phyloP scores from a whole-genome alignment of 1,140 invertebrate species.

The Thrips palmi region DNA sequence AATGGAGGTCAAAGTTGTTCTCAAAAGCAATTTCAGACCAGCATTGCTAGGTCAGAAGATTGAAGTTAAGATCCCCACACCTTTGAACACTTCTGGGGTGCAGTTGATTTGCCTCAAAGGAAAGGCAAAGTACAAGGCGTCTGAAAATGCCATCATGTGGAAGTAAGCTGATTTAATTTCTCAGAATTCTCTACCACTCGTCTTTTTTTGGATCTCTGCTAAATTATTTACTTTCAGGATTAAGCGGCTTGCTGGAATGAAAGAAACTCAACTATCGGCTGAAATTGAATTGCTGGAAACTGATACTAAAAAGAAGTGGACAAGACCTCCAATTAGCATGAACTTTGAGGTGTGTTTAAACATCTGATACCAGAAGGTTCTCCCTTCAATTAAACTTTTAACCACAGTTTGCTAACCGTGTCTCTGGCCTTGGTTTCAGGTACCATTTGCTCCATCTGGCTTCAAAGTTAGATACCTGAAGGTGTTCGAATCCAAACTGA shows the following conservation, averaged over 20 bases:
- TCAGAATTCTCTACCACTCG: conserved; percentile 9
- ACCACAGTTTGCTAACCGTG: not conserved
- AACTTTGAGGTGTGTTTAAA: conserved; percentile 94
- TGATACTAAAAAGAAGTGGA: conserved; percentile 99
- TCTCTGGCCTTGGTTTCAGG: conserved; percentile 31
- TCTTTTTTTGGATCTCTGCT: too few species aligned
- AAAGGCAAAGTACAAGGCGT: conserved; percentile 99
- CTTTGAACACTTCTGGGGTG: conserved; percentile 95
- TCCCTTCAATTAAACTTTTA: not conserved
- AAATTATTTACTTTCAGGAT: conserved; percentile 47
- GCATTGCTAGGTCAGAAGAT: conserved; percentile 97
- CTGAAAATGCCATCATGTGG: conserved; percentile 99
- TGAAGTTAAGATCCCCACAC: conserved; percentile 97
- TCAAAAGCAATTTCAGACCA: conserved; percentile 99
- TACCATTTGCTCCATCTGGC: conserved; percentile 88
- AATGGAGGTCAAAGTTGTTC: conserved; percentile 99
- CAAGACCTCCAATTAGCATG: conserved; percentile 99
- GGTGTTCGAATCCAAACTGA: conserved; percentile 98
- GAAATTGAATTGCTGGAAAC: conserved; percentile 99
- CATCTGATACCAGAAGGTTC: conserved; percentile 1
- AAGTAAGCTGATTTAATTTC: conserved; percentile 47
- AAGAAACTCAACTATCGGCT: conserved; percentile 97
- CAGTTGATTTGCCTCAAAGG: conserved; percentile 98
- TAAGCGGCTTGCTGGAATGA: conserved; percentile 99
- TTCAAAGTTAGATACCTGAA: conserved; percentile 98